phyloP scores from a whole-genome alignment of 2,888 invertebrate genomes.

The Sarcophaga subvicina region DNA sequence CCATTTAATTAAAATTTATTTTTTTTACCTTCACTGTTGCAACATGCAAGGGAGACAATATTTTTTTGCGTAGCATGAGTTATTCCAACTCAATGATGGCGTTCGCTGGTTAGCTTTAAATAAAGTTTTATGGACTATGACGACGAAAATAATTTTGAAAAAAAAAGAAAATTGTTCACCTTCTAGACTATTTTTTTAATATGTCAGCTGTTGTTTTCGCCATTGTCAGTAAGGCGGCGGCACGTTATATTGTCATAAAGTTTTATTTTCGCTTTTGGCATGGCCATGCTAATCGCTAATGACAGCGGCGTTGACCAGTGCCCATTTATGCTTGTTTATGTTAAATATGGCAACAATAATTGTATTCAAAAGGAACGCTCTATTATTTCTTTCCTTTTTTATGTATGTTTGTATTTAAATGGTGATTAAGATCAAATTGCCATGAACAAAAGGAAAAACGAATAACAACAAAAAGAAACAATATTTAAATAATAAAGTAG shows the following conservation, averaged over 20 bases:
- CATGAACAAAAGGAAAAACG: no score
- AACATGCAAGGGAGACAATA: conserved; percentile 24
- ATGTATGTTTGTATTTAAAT: no score
- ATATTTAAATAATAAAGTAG: no score
- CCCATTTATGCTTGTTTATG: no score
- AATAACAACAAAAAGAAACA: no score
- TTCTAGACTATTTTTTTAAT: conserved; percentile 21
- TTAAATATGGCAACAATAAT: no score
- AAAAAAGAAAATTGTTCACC: not conserved
- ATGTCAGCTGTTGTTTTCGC: conserved; percentile 52
- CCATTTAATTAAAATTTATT: conserved; percentile 30
- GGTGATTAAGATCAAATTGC: no score
- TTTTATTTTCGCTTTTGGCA: conserved; percentile 6
- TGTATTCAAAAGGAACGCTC: no score
- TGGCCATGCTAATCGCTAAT: not conserved
- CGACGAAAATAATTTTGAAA: no score
- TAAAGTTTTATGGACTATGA: conserved; percentile 12
- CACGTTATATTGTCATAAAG: conserved; percentile 44
- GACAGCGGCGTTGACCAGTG: not conserved
- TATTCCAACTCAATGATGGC: conserved; percentile 11
- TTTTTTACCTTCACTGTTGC: conserved; percentile 36
- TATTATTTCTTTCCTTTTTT: no score
- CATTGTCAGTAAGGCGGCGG: conserved; percentile 42
- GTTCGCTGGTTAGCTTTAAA: conserved; percentile 4
- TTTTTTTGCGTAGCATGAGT: not conserved